phyloP scores from a whole-genome alignment of 2,113 vertebrate genomes.

The Himantopus leucocephalus region DNA sequence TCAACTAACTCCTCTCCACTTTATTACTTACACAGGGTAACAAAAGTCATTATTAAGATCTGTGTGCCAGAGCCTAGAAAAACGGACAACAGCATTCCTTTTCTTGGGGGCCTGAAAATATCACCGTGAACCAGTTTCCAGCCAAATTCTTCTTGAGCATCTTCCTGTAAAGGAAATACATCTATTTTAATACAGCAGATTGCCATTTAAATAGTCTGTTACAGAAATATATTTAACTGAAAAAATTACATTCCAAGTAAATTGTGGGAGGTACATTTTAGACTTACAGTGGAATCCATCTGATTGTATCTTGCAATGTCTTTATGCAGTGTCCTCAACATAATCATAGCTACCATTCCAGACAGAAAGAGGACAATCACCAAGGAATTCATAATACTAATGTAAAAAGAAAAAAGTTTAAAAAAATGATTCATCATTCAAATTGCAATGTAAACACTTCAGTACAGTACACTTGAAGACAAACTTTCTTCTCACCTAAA shows the following conservation, averaged over 20 bases:
- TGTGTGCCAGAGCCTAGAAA: conserved; percentile 96
- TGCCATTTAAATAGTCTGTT: not conserved
- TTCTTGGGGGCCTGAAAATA: conserved; percentile 86
- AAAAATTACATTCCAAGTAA: not conserved
- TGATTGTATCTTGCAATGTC: conserved; percentile 99
- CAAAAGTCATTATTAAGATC: conserved; percentile 99
- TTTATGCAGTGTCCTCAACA: conserved; percentile 96
- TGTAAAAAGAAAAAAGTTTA: not conserved
- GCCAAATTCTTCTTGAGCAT: conserved; percentile 93
- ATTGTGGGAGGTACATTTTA: not conserved
- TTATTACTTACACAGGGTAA: conserved; percentile 91
- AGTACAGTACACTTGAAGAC: not conserved
- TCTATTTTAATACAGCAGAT: not conserved
- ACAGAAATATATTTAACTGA: not conserved
- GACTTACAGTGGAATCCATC: conserved; percentile 88
- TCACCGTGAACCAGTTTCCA: conserved; percentile 85
- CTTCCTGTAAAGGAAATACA: conserved; percentile 82
- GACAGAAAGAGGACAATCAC: conserved; percentile 98
- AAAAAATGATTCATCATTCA: not conserved
- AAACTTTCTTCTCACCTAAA: conserved; percentile 85
- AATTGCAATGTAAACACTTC: not conserved
- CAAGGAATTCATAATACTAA: conserved; percentile 98
- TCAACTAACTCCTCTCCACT: not conserved
- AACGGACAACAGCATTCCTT: conserved; percentile 94
- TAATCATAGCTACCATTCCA: conserved; percentile 99